Base-by-base conservation (phyloP, 2,797 vertebrate genomes). In the Pteropus rufus region DNA sequence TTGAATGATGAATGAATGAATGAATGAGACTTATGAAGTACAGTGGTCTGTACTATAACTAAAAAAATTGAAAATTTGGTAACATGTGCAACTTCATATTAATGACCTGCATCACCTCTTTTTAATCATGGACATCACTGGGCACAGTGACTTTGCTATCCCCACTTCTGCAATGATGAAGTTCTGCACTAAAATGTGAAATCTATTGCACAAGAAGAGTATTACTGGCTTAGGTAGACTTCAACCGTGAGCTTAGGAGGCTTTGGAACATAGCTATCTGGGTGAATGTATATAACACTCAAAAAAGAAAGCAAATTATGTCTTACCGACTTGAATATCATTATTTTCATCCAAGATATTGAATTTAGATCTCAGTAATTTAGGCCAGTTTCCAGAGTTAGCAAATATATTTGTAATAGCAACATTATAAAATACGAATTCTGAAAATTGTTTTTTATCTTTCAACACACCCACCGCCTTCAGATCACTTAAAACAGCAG, bases 351-450 rank as follows among this genome's bases (percentile, higher is more conserved):
- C 19, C 7, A 82, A 77, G n/a, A 76, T 76, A 73, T 64, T 84
- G 82, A 82, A 67, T 60, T 75, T 91, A 75, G 49, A 15, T 49
- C 6, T 18, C 18, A 82, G 62, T 9, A 90, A 62, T 77, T 91
- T 6, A 54, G 26, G 24, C 12, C 19, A 52, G 19, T 91, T 84
- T 93, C 29, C 52, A 46, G 49, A 77, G 44, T 82, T 89, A 65
- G 34, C 31, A 64, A 75, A 70, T 26, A 85, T 58, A 54, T 83
- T 79, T 93, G 7, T 80, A 82, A 77, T n/a, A 86, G 23, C 41
- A 62, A 77, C 39, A 64, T 92, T 90, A 96, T 77, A 83, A 72
- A 86, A 91, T 91, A 2, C 54, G 60, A 64, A 64, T 80, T 91
- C 34, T 36, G 24, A 84, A 86, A 96, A 73, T 4, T 69, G 1